Evolutionary conservation across 2,113 vertebrate species (phyloP), one percentile per base, ranked within the genome.

Genomic region (Xyliphius kryptos): DNA sequence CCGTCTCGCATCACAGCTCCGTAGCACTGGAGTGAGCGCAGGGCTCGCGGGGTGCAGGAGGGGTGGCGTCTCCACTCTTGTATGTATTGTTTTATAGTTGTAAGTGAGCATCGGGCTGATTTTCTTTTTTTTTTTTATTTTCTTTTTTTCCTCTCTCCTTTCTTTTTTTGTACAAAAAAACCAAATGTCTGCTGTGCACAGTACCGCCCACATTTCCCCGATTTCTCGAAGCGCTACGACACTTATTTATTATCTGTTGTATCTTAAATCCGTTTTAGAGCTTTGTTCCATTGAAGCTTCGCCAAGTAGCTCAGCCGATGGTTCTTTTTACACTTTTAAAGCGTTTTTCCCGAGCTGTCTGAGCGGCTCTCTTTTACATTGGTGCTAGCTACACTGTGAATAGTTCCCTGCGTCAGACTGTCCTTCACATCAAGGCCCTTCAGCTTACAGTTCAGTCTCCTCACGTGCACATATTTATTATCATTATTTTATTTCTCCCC

Each of bases 351-450:
- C 56, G 55, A 60, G 63, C 66, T 73, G 71, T 60, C 50, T 70
- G 52, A 62, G n/a, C n/a, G 69, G 87, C 87, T 87, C 84, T 88
- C 77, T 89, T 83, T 86, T 89, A 90, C 89, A 92, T 90, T 95
- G 96, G 96, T 97, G 94, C 94, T 97, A 95, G 87, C 94, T 90
- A 97, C 92, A 97, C 93, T 97, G 94, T 97, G 95, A 97, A 91
- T 86, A 84, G 78, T 81, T 82, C 50, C 46, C 49, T 37, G 16
- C 56, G 9, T 60, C 22, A 17, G 56, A 61, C 56, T 22, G 60
- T 58, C 61, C 36, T 70, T 74, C 69, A 60, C 75, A 70, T 19
- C 19, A 50, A 43, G 47, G 47, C 70, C 60, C 61, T 76, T 58
- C 60, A 14, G 9, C 62, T 74, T 71, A 41, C 19, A 50, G 32